Evolutionary conservation across 2,113 vertebrate species (phyloP), one percentile per base, ranked within the genome.

Genomic region (Eudorcas thomsonii): DNA sequence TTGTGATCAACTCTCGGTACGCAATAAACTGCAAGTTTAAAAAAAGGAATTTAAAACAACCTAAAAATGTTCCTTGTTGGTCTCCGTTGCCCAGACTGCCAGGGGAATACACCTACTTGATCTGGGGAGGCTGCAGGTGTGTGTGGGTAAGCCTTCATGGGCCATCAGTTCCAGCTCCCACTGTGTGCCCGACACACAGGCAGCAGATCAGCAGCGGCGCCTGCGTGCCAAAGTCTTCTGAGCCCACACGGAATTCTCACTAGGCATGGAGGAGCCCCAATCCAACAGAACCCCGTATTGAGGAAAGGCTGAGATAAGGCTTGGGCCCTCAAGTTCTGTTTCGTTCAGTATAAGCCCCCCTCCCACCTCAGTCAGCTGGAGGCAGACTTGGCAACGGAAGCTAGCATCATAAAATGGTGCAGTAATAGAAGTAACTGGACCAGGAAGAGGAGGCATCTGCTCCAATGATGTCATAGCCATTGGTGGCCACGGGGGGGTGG

Each of bases 391-490:
- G 99, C 99, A 99, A 99, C 99, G 99, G 99, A 99, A 99, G 99
- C 99, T 99, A 99, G 99, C 99, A 99, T 99, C 99, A 99, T 99
- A 99, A 99, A 99, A 99, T 99, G 99, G 99, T 99, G 99, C 99
- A 99, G 99, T 99, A 99, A 97, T 99, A 99, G 99, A 99, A 99
- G 99, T 99, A 99, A 99, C 99, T 99, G 99, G 99, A 99, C 99
- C 99, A 99, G 98, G 99, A 99, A 96, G 99, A 99, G 98, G 99
- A 99, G 99, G 99, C 98, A 39, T 99, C 99, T 96, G 99, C 98
- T 98, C 99, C 99, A 97, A 99, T 99, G 99, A 99, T 99, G 98
- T 99, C 99, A 59, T 99, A 99, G 99, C 99, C 98, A 39, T 98
- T 99, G 98, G 99, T 96, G 98, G 99, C 99, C 98, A 99, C 99